Evolutionary conservation across 2,797 vertebrate genomes (phyloP).

Genomic region (Valencia hispanica): DNA sequence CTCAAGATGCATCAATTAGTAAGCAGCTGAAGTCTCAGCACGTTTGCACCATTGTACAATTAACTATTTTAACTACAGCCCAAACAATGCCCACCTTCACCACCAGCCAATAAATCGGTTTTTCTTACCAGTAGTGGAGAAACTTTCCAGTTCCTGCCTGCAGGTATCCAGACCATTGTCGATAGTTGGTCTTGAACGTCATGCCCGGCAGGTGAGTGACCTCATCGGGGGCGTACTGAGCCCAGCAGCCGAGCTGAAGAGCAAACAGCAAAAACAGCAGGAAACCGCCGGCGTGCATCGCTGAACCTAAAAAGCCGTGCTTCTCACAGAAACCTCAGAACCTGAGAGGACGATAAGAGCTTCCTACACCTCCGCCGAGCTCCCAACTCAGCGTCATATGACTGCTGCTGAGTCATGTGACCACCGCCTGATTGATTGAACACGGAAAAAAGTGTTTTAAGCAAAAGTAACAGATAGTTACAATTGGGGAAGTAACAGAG

Average conservation of each 20-base stretch:
- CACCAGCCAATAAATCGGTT: neutral
- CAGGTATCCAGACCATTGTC: slow-evolving; percentile 83
- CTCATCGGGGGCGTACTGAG: slow-evolving; percentile 76
- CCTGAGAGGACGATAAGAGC: neutral
- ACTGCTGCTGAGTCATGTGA: slow-evolving; percentile 49
- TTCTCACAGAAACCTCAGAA: neutral
- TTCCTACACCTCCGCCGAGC: neutral
- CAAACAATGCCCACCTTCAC: neutral
- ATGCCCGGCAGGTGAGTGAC: slow-evolving; percentile 76
- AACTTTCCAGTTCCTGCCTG: slow-evolving; percentile 71
- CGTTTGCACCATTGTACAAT: neutral
- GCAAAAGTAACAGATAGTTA: neutral
- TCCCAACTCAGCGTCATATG: slow-evolving; percentile 36
- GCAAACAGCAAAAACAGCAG: slow-evolving; percentile 44
- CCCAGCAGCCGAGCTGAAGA: slow-evolving; percentile 40
- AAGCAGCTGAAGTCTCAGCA: too few relatives aligned
- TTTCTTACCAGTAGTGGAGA: slow-evolving; percentile 82
- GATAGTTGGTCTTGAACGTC: slow-evolving; percentile 74
- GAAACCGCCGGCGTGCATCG: slow-evolving; percentile 36
- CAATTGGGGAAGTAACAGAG: neutral
- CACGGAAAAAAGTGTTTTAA: neutral
- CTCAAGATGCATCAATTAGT: too few relatives aligned
- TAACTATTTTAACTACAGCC: neutral
- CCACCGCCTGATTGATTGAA: neutral
- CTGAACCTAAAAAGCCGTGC: neutral